Base-by-base conservation (phyloP, 2,113 vertebrate species). In the Heterochromis multidens region DNA sequence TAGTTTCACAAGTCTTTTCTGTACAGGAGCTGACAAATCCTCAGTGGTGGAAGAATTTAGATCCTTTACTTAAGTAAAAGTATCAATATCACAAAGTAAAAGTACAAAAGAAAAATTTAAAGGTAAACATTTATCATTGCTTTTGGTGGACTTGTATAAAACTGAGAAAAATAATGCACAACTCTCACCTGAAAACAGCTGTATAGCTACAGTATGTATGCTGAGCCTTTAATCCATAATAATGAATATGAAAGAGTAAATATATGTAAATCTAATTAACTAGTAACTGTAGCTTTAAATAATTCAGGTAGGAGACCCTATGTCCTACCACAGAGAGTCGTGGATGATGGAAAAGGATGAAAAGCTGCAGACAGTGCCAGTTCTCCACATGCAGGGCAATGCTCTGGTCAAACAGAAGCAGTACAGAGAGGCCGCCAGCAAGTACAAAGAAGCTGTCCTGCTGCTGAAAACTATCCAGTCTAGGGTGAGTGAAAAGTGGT, bases 321-420 rank as follows among this genome's bases (percentile, higher is more conserved):
- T 96, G 0, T 97, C 97, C 0, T 98, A 98, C 94, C 95, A 96
- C 59, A 95, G 96, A 5, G 97, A 97, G 91, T 97, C 97, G 0
- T 98, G 97, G 97, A 97, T 97, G 91, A 97, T 97, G 97, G 97
- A 93, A 78, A 97, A 96, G 40, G 97, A 97, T 62, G 97, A 98
- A 93, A 97, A 98, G 95, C 93, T 98, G 90, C 88, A 94, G 2
- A 95, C 81, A 0, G 97, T 97, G 82, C 97, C 97, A 0, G 40
- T 89, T 54, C 94, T 97, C 61, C 97, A 98, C 95, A 93, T 95
- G 0, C 95, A 97, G 93, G 97, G 97, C 57, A 98, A 98, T 14
- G 81, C 90, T 2, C 92, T 97, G 2, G 97, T 98, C 79, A 96
- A 95, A 78, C 93, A 94, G 93, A 95, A 89, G 59, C 80, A 93